These are phyloP conservation scores for Nothobranchius kuhntae DNA, from an alignment of 2,113 vertebrate species.

Conservation along the genomic window DNA sequence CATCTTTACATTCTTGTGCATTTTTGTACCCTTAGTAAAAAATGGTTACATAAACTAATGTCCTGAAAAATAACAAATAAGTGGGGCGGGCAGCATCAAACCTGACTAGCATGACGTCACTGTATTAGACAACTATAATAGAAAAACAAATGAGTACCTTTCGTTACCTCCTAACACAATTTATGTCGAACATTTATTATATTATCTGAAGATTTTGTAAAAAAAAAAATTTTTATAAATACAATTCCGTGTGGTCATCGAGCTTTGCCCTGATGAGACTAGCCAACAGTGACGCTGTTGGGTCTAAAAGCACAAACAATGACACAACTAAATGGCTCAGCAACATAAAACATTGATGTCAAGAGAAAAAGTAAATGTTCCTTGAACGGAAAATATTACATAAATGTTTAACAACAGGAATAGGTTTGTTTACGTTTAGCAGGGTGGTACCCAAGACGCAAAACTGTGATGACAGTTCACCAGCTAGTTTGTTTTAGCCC, in stretches of 20 bases:
- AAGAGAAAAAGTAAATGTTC: not conserved
- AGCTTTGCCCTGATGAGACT: not conserved
- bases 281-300: constrained; percentile 55
- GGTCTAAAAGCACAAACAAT: constrained; percentile 38
- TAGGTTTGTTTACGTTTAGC: constrained; percentile 48
- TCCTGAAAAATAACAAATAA: constrained; percentile 1
- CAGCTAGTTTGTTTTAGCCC: constrained; percentile 23
- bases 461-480: constrained; percentile 58
- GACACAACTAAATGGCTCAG: not conserved
- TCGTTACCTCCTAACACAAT: constrained; percentile 16
- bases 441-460: constrained; percentile 1
- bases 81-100: constrained; percentile 47
- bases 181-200: not conserved
- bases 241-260: no score
- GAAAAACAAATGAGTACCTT: constrained; percentile 41
- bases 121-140: constrained; percentile 49
- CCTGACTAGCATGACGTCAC: constrained; percentile 67
- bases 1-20: no score
- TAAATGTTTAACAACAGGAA: not conserved
- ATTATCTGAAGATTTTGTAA: not conserved
- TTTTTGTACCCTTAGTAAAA: not conserved
- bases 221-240: no score
- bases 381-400: not conserved
- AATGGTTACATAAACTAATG: not conserved
- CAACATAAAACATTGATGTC: not conserved